Evolutionary conservation across 2,888 invertebrate genomes (phyloP).

Genomic region (Flabesymbios commensalis): DNA sequence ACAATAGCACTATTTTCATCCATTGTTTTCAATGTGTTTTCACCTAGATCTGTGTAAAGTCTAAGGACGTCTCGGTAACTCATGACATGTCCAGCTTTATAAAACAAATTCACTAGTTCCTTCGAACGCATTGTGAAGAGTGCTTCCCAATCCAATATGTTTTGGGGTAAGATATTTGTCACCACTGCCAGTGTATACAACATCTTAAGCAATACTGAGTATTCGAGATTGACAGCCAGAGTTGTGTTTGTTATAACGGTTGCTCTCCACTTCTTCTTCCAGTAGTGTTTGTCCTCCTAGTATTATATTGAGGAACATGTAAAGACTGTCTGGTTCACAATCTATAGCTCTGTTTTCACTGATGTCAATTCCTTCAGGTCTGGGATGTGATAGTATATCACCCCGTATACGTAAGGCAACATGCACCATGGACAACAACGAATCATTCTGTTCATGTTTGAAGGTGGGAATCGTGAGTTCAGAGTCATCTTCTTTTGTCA

Average conservation of each 20-base stretch:
- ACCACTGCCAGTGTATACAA: background rate
- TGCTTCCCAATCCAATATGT: slow-evolving; percentile 12
- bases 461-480: background rate
- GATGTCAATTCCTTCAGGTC: background rate
- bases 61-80: slow-evolving; percentile 9
- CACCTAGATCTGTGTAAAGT: slow-evolving; percentile 10
- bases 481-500: background rate
- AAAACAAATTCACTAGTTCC: slow-evolving; percentile 11
- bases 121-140: slow-evolving; percentile 13
- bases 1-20: background rate
- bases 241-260: background rate
- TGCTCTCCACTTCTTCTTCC: slow-evolving; percentile 2
- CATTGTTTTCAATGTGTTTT: slow-evolving; percentile 8
- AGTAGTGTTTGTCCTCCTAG: slow-evolving; percentile 2
- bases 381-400: slow-evolving; percentile 8
- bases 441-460: background rate
- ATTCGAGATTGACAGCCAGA: background rate
- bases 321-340: slow-evolving; percentile 10
- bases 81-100: slow-evolving; percentile 11
- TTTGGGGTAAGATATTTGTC: slow-evolving; percentile 5
- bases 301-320: slow-evolving; percentile 16
- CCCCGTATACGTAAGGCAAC: background rate
- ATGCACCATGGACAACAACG: slow-evolving; percentile 9
- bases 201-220: background rate
- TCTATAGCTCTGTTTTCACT: background rate